These are phyloP conservation scores for Himalopsyche japonica DNA, from an alignment of 2,888 invertebrate genomes.

Conservation along the genomic window DNA sequence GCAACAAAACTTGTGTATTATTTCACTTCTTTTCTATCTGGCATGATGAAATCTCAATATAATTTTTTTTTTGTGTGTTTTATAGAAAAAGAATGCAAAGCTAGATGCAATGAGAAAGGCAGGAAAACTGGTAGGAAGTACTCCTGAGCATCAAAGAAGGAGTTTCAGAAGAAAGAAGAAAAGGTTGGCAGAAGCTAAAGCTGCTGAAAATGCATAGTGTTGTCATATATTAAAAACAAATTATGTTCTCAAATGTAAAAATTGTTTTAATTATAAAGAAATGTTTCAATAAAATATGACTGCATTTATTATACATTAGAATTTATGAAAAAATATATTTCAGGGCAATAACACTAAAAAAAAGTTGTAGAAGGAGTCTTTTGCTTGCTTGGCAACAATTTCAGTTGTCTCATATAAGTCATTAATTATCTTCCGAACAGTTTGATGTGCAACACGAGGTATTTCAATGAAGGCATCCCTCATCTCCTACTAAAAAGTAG, in stretches of 20 bases:
- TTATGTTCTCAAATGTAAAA: neutral
- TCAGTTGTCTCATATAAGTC: too few relatives aligned
- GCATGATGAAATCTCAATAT: neutral
- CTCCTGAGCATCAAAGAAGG: constrained; percentile 50
- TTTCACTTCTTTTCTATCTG: neutral
- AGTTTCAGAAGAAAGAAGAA: constrained; percentile 52
- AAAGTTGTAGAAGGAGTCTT: too few relatives aligned
- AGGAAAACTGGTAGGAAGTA: constrained; percentile 53
- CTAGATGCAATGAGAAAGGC: constrained; percentile 53
- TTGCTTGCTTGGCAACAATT: too few relatives aligned
- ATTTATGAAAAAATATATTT: too few relatives aligned
- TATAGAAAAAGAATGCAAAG: constrained; percentile 56
- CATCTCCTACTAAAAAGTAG: too few relatives aligned
- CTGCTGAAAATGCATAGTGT: constrained; percentile 10
- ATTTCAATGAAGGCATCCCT: too few relatives aligned
- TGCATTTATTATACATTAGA: too few relatives aligned
- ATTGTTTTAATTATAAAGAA: neutral
- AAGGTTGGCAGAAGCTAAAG: constrained; percentile 49
- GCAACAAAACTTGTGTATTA: too few relatives aligned
- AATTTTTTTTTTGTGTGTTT: neutral
- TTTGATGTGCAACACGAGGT: too few relatives aligned
- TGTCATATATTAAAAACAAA: neutral
- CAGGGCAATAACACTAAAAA: too few relatives aligned
- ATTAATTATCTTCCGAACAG: too few relatives aligned
- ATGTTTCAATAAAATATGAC: too few relatives aligned